phyloP scores from a whole-genome alignment of 2,797 vertebrate species.

The Stomatorhinus walkeri region DNA sequence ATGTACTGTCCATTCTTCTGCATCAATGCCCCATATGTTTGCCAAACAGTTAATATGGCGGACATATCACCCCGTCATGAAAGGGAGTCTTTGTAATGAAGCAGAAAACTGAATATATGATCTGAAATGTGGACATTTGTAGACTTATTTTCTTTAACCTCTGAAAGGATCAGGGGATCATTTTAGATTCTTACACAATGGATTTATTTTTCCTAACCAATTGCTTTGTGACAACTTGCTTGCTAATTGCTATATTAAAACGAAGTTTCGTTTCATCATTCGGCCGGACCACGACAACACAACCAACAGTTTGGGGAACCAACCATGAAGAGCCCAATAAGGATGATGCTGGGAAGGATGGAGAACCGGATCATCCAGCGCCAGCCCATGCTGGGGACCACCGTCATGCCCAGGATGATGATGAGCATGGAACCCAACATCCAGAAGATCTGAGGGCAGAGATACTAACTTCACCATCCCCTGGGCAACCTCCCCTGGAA shows the following conservation, averaged over 20 bases:
- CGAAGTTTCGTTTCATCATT: not conserved
- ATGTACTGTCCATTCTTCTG: not conserved
- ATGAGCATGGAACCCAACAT: constrained; percentile 81
- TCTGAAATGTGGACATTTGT: not conserved
- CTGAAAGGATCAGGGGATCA: not conserved
- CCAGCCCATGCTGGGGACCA: constrained; percentile 82
- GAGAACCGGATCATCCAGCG: constrained; percentile 87
- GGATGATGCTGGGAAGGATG: constrained; percentile 74
- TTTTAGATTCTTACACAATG: not conserved
- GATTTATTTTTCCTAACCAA: not conserved
- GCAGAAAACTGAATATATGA: not conserved
- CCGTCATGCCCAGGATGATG: constrained; percentile 75
- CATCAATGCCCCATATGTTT: not conserved
- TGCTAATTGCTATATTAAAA: not conserved
- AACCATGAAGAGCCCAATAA: constrained; percentile 80
- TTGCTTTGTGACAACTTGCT: not conserved
- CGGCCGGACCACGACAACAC: not conserved
- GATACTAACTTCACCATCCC: not conserved
- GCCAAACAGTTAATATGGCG: not conserved
- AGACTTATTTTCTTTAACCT: not conserved
- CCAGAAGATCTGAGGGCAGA: constrained; percentile 78
- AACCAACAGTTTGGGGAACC: too few relatives aligned
- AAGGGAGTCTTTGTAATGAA: not conserved
- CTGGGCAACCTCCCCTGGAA: not conserved
- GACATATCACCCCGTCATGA: not conserved